A percentile compares a stretch with the other conserved stretches of the same genome.
Evolutionary conservation across 2,113 vertebrate genomes (phyloP).

Genomic region (Nycticebus coucang): DNA sequence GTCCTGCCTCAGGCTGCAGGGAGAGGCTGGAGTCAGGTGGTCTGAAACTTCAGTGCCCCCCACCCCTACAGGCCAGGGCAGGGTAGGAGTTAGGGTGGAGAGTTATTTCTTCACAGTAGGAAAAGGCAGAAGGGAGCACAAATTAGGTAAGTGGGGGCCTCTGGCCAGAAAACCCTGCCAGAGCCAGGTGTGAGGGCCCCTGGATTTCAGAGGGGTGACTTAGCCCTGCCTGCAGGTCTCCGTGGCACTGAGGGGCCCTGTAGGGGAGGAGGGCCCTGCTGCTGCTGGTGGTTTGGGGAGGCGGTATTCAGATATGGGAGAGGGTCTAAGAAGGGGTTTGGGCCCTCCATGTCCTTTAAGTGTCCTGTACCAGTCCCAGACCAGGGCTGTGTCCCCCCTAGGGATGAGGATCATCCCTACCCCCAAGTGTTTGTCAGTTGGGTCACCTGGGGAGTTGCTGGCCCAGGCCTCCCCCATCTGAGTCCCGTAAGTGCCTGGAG

Average conservation of each 20-base stretch:
- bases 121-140: background rate
- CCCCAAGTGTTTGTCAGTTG: slow-evolving; percentile 52
- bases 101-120: slow-evolving; percentile 74
- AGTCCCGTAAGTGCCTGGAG: slow-evolving; percentile 86
- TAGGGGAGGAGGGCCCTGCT: slow-evolving; percentile 53
- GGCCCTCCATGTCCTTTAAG: slow-evolving; percentile 33
- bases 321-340: slow-evolving; percentile 67
- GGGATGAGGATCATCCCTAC: background rate
- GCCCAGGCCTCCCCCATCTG: slow-evolving; percentile 57
- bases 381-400: slow-evolving; percentile 33
- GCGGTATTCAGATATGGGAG: background rate
- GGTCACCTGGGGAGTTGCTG: slow-evolving; percentile 39
- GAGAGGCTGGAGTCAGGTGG: background rate
- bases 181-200: slow-evolving; percentile 31
- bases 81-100: background rate
- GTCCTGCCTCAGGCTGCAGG: background rate
- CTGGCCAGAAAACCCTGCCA: slow-evolving; percentile 38
- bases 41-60: background rate
- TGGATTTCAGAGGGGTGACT: slow-evolving; percentile 51
- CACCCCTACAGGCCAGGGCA: background rate
- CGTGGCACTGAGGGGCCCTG: slow-evolving; percentile 45
- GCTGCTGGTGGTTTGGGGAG: slow-evolving; percentile 69
- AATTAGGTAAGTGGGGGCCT: background rate
- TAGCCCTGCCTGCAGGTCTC: slow-evolving; percentile 74
- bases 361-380: slow-evolving; percentile 66